These are phyloP conservation scores for Venturia canescens DNA, from an alignment of 1,140 invertebrate species.

Conservation along the genomic window DNA sequence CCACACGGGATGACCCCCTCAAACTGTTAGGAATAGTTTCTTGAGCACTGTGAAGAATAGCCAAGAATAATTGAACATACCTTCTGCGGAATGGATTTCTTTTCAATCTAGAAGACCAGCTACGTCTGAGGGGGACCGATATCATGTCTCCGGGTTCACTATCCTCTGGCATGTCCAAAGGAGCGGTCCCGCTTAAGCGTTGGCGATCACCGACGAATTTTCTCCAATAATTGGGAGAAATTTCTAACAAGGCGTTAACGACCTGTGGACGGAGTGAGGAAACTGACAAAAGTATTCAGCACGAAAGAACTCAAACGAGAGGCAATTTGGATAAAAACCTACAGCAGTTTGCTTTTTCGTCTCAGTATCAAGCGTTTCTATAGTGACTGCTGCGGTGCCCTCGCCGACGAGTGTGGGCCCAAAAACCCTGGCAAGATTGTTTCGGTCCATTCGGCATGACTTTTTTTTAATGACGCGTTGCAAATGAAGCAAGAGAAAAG, in stretches of 20 bases:
- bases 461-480: slow-evolving; percentile 88
- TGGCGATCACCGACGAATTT: too few species aligned
- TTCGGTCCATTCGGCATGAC: slow-evolving; percentile 82
- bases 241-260: slow-evolving; percentile 82
- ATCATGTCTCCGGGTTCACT: too few species aligned
- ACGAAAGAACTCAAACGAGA: slow-evolving; percentile 29
- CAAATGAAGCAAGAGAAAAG: slow-evolving; percentile 90
- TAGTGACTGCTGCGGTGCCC: too few species aligned
- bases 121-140: too few species aligned
- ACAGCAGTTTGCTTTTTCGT: slow-evolving; percentile 81
- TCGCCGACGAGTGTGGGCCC: slow-evolving; percentile 91
- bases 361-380: slow-evolving; percentile 82
- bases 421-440: slow-evolving; percentile 90
- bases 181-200: too few species aligned
- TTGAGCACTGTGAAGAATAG: too few species aligned
- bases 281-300: slow-evolving; percentile 17
- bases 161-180: too few species aligned
- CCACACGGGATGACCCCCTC: too few species aligned
- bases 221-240: slow-evolving; percentile 83
- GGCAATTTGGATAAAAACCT: slow-evolving; percentile 56
- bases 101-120: too few species aligned
- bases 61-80: too few species aligned
- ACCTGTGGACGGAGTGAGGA: slow-evolving; percentile 73
- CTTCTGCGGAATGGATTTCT: too few species aligned
- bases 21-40: too few species aligned